phyloP scores from a whole-genome alignment of 2,888 invertebrate genomes.

The Idaea aversata region DNA sequence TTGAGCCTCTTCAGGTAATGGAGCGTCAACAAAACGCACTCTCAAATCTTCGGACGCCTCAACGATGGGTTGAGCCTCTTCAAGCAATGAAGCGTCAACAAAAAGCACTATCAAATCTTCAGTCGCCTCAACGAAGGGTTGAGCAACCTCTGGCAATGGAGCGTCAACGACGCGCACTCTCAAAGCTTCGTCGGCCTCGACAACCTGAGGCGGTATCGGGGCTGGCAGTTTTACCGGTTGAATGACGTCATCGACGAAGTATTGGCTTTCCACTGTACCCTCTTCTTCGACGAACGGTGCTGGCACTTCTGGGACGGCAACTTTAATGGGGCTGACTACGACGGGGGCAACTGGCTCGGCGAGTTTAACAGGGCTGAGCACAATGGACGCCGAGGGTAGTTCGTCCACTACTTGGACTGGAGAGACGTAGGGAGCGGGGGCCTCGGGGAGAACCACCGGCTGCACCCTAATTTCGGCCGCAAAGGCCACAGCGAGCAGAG shows the following conservation, averaged over 20 bases:
- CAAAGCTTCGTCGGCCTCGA: not conserved
- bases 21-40: not conserved
- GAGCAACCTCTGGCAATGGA: not conserved
- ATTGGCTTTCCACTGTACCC: too few species aligned
- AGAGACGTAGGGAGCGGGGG: constrained; percentile 7
- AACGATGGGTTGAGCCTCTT: not conserved
- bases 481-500: constrained; percentile 49
- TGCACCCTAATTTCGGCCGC: constrained; percentile 34
- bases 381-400: not conserved
- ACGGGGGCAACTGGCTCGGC: not conserved
- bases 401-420: constrained; percentile 10
- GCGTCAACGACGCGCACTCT: constrained; percentile 6
- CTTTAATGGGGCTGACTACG: not conserved
- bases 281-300: not conserved
- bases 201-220: not conserved
- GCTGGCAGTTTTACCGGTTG: not conserved
- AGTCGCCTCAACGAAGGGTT: not conserved
- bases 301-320: not conserved
- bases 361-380: not conserved
- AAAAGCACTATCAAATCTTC: not conserved
- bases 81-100: not conserved
- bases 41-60: constrained; percentile 4
- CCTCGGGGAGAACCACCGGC: constrained; percentile 13
- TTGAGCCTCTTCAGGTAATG: not conserved
- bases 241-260: not conserved